phyloP scores from a whole-genome alignment of 2,113 vertebrate genomes.

The Plestiodon gilberti region DNA sequence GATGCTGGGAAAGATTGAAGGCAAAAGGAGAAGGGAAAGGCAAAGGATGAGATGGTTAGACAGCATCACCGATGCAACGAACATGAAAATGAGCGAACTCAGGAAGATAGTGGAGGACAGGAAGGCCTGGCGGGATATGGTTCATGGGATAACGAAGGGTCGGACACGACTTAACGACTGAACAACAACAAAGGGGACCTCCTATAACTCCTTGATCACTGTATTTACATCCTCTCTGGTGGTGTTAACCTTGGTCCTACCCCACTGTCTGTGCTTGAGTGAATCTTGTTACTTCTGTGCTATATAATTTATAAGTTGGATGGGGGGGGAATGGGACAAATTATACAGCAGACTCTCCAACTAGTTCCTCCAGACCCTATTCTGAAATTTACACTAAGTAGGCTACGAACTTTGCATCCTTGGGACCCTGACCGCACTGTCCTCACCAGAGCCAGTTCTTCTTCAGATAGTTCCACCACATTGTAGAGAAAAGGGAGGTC shows the following conservation, averaged over 20 bases:
- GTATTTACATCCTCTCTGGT: background rate
- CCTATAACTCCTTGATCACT: background rate
- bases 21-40: too few relatives aligned
- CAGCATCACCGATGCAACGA: too few relatives aligned
- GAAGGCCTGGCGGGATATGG: too few relatives aligned
- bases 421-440: background rate
- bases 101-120: too few relatives aligned
- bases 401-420: background rate
- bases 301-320: background rate
- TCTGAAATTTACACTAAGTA: background rate
- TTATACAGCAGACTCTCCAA: background rate
- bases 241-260: background rate
- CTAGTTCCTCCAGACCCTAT: background rate
- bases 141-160: too few relatives aligned
- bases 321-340: background rate
- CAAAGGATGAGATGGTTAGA: too few relatives aligned
- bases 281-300: background rate
- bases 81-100: too few relatives aligned
- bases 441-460: background rate
- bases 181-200: too few relatives aligned
- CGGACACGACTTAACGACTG: too few relatives aligned
- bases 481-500: background rate
- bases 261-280: background rate
- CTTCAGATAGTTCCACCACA: background rate
- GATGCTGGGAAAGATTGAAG: too few relatives aligned